These are phyloP conservation scores for Menura novaehollandiae DNA, from an alignment of 2,113 vertebrate genomes.

Conservation along the genomic window DNA sequence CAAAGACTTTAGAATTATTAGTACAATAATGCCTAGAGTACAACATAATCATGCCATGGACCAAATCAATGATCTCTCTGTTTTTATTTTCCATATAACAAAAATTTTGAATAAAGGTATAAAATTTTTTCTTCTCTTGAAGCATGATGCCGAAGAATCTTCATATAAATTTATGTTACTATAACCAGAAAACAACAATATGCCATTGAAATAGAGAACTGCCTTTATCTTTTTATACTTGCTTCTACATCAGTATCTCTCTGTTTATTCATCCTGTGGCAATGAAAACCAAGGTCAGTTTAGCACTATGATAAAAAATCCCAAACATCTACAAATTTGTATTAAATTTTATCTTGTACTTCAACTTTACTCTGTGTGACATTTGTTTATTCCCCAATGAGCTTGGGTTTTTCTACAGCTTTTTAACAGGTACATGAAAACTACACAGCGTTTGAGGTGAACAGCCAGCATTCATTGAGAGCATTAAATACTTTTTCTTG, in stretches of 20 bases:
- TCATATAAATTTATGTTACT: background rate
- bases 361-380: background rate
- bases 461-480: background rate
- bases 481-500: background rate
- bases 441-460: background rate
- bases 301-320: background rate
- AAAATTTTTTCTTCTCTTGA: background rate
- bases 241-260: background rate
- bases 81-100: background rate
- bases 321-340: background rate
- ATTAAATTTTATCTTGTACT: background rate
- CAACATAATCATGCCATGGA: background rate
- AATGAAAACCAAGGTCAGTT: background rate
- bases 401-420: rapidly evolving
- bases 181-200: background rate
- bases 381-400: background rate
- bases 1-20: slow-evolving; percentile 14
- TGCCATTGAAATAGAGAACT: background rate
- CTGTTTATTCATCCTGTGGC: background rate
- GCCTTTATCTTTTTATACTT: background rate
- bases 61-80: background rate
- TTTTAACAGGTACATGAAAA: background rate
- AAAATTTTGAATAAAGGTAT: background rate
- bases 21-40: background rate
- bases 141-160: background rate